Conservation (phyloP, 2,888 invertebrate species). For the Nephrotoma appendiculata region DNA sequence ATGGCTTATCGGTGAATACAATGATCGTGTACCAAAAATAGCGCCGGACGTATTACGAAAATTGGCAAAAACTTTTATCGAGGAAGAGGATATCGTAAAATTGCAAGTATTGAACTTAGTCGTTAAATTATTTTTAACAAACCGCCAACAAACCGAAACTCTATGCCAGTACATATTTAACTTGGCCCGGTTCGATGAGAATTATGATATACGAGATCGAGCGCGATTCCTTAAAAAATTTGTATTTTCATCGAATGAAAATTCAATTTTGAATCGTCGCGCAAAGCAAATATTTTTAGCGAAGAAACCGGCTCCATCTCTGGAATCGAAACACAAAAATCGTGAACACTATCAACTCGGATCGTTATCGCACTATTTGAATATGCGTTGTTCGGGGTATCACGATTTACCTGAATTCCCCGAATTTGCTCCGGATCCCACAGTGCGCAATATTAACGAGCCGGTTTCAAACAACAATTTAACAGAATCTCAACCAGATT, state of each 20-base stretch:
- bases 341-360: conserved; percentile 84
- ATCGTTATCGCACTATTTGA: conserved; percentile 88
- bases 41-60: conserved; percentile 82
- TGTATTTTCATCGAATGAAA: conserved; percentile 42
- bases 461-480: conserved; percentile 19
- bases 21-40: conserved; percentile 65
- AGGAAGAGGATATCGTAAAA: conserved; percentile 90
- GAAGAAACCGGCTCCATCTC: conserved; percentile 83
- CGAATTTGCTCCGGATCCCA: conserved; percentile 53
- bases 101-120: conserved; percentile 90
- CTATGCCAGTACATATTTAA: conserved; percentile 88
- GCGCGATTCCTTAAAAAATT: conserved; percentile 78
- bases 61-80: conserved; percentile 74
- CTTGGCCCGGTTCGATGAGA: conserved; percentile 90
- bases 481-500: background rate
- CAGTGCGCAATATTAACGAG: conserved; percentile 58
- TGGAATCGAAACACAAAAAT: conserved; percentile 73
- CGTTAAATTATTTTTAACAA: conserved; percentile 81
- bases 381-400: conserved; percentile 74
- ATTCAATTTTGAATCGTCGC: conserved; percentile 43
- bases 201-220: conserved; percentile 94
- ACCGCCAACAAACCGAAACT: conserved; percentile 69
- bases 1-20: conserved; percentile 88
- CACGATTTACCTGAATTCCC: conserved; percentile 79
- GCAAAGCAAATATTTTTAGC: conserved; percentile 78